Evolutionary conservation across 2,797 vertebrate species (phyloP).

Genomic region (Halcyon smyrnensis): DNA sequence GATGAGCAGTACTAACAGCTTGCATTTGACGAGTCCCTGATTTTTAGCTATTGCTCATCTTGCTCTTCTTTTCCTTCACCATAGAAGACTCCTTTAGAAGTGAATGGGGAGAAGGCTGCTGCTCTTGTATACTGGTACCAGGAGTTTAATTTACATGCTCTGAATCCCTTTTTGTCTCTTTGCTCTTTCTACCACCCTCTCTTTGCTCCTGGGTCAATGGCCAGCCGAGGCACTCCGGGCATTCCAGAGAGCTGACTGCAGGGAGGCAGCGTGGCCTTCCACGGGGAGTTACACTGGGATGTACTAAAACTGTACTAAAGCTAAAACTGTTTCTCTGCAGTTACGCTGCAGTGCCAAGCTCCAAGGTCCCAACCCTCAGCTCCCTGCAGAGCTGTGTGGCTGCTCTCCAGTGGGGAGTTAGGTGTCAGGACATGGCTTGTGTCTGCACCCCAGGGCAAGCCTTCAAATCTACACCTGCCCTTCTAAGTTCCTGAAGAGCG

Average conservation of each 20-base stretch:
- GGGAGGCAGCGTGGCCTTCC: rapidly evolving
- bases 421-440: not conserved
- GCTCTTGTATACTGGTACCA: not conserved
- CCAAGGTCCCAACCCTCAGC: not conserved
- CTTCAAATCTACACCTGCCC: not conserved
- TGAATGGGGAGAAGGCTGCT: not conserved
- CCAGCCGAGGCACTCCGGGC: not conserved
- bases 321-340: not conserved
- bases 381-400: not conserved
- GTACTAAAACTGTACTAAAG: not conserved
- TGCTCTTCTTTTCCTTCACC: not conserved
- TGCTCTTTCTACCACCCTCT: too few species aligned
- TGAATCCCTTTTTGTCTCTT: not conserved
- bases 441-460: too few species aligned
- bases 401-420: not conserved
- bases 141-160: not conserved
- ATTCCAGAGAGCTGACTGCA: not conserved
- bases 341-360: not conserved
- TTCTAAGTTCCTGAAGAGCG: not conserved
- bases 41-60: not conserved
- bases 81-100: not conserved
- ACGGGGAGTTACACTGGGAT: not conserved
- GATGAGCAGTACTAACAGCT: rapidly evolving
- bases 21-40: not conserved
- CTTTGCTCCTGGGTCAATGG: not conserved